phyloP scores from a whole-genome alignment of 2,888 invertebrate species.

The Cacoxenus indagator region DNA sequence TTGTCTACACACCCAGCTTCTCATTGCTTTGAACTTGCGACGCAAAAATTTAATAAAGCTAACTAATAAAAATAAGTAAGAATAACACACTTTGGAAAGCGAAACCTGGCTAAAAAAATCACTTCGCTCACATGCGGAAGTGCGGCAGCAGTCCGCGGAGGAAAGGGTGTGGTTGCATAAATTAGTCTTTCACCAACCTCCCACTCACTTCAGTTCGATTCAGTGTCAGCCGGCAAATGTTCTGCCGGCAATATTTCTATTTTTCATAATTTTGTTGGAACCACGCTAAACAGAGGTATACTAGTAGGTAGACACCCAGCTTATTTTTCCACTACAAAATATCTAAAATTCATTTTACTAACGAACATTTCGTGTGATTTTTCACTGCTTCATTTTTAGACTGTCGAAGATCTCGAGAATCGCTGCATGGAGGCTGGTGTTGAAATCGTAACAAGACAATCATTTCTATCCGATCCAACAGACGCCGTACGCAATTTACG shows the following conservation, averaged over 20 bases:
- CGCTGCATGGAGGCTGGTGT: conserved; percentile 92
- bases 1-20: neutral
- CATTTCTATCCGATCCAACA: conserved; percentile 95
- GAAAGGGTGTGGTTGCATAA: neutral
- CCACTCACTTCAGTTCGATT: too few species aligned
- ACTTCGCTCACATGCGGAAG: neutral
- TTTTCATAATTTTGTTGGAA: too few species aligned
- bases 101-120: neutral
- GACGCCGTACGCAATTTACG: conserved; percentile 96
- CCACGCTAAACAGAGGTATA: too few species aligned
- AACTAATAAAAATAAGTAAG: neutral
- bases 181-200: too few species aligned
- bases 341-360: neutral
- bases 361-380: neutral
- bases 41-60: neutral
- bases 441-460: conserved; percentile 96
- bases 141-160: too few species aligned
- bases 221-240: too few species aligned
- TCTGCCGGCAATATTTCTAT: too few species aligned
- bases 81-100: neutral
- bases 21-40: neutral
- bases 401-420: conserved; percentile 96
- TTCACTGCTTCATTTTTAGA: conserved; percentile 74
- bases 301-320: too few species aligned
- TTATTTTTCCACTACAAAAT: too few species aligned